Percentiles rank a stretch among this genome's conserved stretches.
These are phyloP conservation scores for Pangasianodon gigas DNA, from an alignment of 2,113 vertebrate species.

Conservation along the genomic window DNA sequence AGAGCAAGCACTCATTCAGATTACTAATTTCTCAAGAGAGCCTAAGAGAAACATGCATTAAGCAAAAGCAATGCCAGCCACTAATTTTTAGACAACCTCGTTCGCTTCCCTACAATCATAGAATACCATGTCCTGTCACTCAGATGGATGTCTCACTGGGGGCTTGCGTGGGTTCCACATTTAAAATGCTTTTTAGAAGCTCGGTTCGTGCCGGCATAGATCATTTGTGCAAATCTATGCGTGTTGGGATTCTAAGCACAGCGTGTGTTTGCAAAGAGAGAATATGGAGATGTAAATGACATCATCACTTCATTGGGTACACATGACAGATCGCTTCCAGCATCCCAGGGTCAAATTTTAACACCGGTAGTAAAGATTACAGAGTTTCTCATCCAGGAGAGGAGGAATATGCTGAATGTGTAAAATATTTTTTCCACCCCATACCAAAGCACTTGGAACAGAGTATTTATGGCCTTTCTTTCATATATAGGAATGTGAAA, in stretches of 20 bases:
- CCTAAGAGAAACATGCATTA: neutral
- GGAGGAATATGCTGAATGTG: conserved; percentile 40
- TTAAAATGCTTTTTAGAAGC: conserved; percentile 16
- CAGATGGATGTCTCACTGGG: conserved; percentile 25
- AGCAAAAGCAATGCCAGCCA: conserved; percentile 4
- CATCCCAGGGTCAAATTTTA: conserved; percentile 46
- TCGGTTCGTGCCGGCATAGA: conserved; percentile 15
- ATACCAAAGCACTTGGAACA: conserved; percentile 11
- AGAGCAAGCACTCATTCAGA: conserved; percentile 21
- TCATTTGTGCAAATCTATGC: conserved; percentile 45
- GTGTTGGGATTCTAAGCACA: conserved; percentile 40
- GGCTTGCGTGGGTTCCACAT: conserved; percentile 31
- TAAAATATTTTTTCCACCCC: conserved; percentile 39
- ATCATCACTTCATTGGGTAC: conserved; percentile 41
- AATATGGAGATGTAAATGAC: conserved; percentile 48
- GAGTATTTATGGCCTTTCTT: conserved; percentile 43
- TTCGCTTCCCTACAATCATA: neutral
- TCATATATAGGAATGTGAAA: conserved; percentile 41
- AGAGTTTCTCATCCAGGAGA: conserved; percentile 31
- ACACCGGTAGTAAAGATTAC: conserved; percentile 45
- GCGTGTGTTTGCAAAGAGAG: conserved; percentile 33
- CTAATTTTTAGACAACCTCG: conserved; percentile 14
- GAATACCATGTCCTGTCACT: neutral
- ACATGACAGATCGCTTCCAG: conserved; percentile 44
- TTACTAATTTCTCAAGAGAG: conserved; percentile 30